Conservation (phyloP, 2,113 vertebrate species). For the Hemichromis elongatus region DNA sequence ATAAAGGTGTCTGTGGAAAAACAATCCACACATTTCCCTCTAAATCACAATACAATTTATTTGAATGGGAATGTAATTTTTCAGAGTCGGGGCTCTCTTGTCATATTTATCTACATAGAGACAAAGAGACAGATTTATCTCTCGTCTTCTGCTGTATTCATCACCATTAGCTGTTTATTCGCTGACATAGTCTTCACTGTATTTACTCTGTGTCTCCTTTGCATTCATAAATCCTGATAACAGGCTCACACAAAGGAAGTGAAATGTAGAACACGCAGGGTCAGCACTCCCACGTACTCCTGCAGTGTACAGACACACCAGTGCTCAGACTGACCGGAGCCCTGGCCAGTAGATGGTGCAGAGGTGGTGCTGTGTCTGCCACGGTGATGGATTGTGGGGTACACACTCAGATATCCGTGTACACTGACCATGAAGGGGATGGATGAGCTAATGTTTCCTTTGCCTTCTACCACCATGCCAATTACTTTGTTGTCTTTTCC, state of each 20-base stretch:
- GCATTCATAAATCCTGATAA: not conserved
- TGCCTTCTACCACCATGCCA: not conserved
- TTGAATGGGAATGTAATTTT: accelerated
- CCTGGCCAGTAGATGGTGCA: not conserved
- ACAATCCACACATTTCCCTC: not conserved
- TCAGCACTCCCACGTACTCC: not conserved
- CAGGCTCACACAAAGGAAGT: not conserved
- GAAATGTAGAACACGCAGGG: not conserved
- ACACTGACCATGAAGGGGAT: not conserved
- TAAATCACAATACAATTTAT: not conserved
- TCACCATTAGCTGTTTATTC: not conserved
- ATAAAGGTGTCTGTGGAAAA: not conserved
- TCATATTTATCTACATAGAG: not conserved
- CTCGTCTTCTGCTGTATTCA: not conserved
- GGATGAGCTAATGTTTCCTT: not conserved
- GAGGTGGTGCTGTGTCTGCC: not conserved
- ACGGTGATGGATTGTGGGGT: not conserved
- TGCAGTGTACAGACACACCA: not conserved
- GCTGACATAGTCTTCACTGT: not conserved
- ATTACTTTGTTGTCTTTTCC: not conserved
- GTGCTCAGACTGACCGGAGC: not conserved
- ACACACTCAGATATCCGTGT: not conserved
- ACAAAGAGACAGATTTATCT: not conserved
- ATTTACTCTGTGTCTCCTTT: not conserved
- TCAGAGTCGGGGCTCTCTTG: too few species aligned